Evolutionary conservation across 1,140 invertebrate genomes (phyloP).

Genomic region (Zaprionus gabonicus): DNA sequence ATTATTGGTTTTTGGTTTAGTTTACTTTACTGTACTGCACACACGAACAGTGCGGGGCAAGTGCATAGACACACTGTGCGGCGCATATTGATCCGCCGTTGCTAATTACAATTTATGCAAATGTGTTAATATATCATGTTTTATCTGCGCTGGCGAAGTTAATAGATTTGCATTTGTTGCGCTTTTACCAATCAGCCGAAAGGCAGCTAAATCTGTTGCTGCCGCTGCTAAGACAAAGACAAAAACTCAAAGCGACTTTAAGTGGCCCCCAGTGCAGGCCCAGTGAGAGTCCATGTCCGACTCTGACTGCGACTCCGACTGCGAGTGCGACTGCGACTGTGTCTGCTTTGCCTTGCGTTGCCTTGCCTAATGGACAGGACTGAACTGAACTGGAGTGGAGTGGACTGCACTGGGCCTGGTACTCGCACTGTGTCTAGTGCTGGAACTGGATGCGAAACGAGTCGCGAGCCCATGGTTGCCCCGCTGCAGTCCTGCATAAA

Average conservation of each 20-base stretch:
- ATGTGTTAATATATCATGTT: conserved; percentile 21
- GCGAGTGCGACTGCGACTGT: background rate
- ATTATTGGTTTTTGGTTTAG: conserved; percentile 43
- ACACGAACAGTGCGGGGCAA: conserved; percentile 24
- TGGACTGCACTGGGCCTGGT: background rate
- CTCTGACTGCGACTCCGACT: background rate
- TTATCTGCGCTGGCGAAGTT: conserved; percentile 5
- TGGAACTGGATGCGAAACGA: background rate
- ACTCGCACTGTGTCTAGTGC: background rate
- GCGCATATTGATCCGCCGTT: background rate
- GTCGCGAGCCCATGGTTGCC: conserved; percentile 3
- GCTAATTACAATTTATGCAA: conserved; percentile 17
- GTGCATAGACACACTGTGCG: conserved; percentile 6
- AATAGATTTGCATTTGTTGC: conserved; percentile 31
- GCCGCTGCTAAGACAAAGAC: conserved; percentile 58
- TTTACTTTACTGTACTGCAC: conserved; percentile 21
- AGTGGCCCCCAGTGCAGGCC: conserved; percentile 56
- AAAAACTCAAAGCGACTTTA: conserved; percentile 69
- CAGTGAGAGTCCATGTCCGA: conserved; percentile 25
- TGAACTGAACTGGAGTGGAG: conserved; percentile 8
- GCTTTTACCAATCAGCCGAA: conserved; percentile 21
- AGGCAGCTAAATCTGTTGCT: conserved; percentile 38
- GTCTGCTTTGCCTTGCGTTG: conserved; percentile 27
- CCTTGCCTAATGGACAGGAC: conserved; percentile 68
- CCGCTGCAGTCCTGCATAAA: conserved; percentile 69